These are phyloP conservation scores for cattle (Bos taurus) DNA, from an alignment of 2,113 vertebrate genomes.

Conservation along the genomic window DNA sequence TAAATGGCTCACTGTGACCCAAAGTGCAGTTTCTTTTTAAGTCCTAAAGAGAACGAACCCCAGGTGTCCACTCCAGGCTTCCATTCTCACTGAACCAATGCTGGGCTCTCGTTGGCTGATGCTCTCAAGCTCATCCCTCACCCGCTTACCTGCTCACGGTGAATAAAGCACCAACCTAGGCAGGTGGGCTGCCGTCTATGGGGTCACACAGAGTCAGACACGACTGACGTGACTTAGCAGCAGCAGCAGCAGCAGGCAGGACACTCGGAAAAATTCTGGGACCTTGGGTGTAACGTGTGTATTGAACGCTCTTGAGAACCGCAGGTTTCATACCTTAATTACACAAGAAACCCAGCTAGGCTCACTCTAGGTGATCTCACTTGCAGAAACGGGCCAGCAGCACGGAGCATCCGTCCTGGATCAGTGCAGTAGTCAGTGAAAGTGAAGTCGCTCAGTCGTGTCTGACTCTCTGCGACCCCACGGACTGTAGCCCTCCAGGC, in stretches of 20 bases:
- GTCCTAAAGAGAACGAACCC: neutral
- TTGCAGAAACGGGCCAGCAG: neutral
- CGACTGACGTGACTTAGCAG: too few relatives aligned
- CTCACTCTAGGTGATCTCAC: accelerated
- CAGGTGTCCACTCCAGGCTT: neutral
- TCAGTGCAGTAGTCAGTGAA: neutral
- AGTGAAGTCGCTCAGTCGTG: accelerated
- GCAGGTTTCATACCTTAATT: neutral
- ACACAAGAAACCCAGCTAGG: neutral
- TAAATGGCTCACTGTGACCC: neutral
- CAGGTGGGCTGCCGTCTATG: too few relatives aligned
- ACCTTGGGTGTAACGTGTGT: too few relatives aligned
- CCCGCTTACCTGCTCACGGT: accelerated
- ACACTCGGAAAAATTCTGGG: neutral
- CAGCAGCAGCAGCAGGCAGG: too few relatives aligned
- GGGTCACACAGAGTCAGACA: too few relatives aligned
- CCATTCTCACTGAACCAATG: neutral
- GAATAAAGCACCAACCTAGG: neutral
- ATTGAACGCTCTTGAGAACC: neutral
- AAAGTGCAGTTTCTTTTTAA: neutral
- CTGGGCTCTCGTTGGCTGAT: accelerated
- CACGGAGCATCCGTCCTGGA: accelerated
- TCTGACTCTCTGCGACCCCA: neutral
- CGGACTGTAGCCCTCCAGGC: neutral
- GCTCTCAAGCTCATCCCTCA: neutral